Percentiles rank a stretch among this genome's conserved stretches.
Evolutionary conservation across 2,113 vertebrate genomes (phyloP).

Genomic region (Ctenodactylus gundi): DNA sequence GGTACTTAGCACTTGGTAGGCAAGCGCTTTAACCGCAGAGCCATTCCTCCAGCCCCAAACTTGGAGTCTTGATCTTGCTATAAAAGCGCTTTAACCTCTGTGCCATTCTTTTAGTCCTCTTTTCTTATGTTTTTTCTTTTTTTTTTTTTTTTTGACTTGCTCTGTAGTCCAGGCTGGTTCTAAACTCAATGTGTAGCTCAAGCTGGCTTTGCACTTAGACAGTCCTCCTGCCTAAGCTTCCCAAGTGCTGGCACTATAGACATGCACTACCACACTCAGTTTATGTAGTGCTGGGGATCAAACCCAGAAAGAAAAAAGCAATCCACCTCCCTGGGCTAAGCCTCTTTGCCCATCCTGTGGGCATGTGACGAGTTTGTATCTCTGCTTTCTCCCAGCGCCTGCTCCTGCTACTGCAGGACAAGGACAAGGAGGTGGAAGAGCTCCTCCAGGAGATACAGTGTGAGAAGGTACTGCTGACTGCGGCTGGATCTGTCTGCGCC

Average conservation of each 20-base stretch:
- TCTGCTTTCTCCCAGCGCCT: constrained; percentile 85
- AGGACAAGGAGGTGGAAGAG: constrained; percentile 87
- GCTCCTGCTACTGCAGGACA: constrained; percentile 89
- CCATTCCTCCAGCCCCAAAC: no score
- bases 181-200: background rate
- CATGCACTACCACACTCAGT: background rate
- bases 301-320: no score
- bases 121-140: background rate
- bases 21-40: no score
- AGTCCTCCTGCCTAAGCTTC: background rate
- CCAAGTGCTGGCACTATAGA: background rate
- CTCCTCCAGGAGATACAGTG: constrained; percentile 85
- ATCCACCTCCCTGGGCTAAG: background rate
- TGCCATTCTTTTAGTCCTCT: no score
- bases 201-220: background rate
- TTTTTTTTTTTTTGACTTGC: no score
- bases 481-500: no score
- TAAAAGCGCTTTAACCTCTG: no score
- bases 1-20: no score
- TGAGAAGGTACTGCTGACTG: constrained; percentile 93
- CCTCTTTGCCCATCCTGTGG: background rate
- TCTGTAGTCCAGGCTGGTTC: background rate
- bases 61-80: no score
- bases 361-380: background rate
- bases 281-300: background rate